Conservation (phyloP, 2,888 invertebrate genomes). For the Callosobruchus maculatus region DNA sequence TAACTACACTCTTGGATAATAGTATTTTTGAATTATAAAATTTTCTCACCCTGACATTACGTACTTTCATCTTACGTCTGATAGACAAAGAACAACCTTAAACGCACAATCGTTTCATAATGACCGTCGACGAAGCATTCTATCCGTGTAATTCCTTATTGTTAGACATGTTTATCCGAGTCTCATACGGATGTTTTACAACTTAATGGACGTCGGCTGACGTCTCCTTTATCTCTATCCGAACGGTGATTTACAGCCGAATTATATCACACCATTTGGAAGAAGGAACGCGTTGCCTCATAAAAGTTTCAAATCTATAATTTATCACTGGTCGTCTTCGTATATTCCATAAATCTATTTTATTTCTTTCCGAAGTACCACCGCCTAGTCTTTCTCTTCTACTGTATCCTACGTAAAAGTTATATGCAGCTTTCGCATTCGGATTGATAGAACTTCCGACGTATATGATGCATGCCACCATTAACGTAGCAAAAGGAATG, state of each 20-base stretch:
- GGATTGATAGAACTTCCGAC: background rate
- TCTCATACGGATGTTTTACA: background rate
- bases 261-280: background rate
- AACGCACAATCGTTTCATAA: no score
- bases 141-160: background rate
- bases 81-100: no score
- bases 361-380: background rate
- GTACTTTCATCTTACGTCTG: no score
- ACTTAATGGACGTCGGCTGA: background rate
- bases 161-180: background rate
- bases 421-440: background rate
- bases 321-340: background rate
- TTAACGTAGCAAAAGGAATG: background rate
- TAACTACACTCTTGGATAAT: no score
- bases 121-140: no score
- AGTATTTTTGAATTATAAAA: no score
- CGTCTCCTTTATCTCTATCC: background rate
- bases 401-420: background rate
- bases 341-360: background rate
- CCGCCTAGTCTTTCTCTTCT: no score
- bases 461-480: background rate
- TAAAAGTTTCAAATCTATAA: background rate
- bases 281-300: background rate
- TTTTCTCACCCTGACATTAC: no score
- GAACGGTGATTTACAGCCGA: background rate